A percentile compares a stretch with the other conserved stretches of the same genome.
These are phyloP conservation scores for Seriola quinqueradiata DNA, from an alignment of 2,113 vertebrate genomes.

Conservation along the genomic window DNA sequence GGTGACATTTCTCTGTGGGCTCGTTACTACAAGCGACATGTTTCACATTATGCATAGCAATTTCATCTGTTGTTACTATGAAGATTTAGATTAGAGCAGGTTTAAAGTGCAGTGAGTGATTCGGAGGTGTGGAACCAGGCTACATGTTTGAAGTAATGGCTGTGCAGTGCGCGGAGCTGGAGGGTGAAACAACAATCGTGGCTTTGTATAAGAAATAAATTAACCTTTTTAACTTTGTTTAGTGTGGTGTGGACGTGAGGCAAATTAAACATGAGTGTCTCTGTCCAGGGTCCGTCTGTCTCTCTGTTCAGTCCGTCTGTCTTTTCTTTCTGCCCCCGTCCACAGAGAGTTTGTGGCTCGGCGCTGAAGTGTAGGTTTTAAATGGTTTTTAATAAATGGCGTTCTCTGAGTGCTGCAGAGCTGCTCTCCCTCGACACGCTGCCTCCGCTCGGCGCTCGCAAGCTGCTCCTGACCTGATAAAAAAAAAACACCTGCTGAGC, in stretches of 20 bases:
- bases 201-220: not conserved
- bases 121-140: not conserved
- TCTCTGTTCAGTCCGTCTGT: not conserved
- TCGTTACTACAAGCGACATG: not conserved
- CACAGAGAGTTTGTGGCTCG: slow-evolving; percentile 33
- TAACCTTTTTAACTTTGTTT: not conserved
- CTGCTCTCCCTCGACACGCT: slow-evolving; percentile 24
- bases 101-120: not conserved
- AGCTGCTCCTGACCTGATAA: slow-evolving; percentile 64
- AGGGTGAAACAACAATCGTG: not conserved
- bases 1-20: too few relatives aligned
- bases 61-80: not conserved
- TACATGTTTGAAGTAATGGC: not conserved
- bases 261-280: not conserved
- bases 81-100: not conserved
- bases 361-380: slow-evolving; percentile 35
- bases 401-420: slow-evolving; percentile 31
- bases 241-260: not conserved
- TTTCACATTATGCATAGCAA: not conserved
- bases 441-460: slow-evolving; percentile 19
- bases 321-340: not conserved
- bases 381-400: slow-evolving; percentile 55
- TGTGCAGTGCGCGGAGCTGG: not conserved
- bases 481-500: slow-evolving; percentile 50
- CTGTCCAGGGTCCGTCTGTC: not conserved